Evolutionary conservation across 2,888 invertebrate species (phyloP).

Genomic region (Ichneumoninae sp.): DNA sequence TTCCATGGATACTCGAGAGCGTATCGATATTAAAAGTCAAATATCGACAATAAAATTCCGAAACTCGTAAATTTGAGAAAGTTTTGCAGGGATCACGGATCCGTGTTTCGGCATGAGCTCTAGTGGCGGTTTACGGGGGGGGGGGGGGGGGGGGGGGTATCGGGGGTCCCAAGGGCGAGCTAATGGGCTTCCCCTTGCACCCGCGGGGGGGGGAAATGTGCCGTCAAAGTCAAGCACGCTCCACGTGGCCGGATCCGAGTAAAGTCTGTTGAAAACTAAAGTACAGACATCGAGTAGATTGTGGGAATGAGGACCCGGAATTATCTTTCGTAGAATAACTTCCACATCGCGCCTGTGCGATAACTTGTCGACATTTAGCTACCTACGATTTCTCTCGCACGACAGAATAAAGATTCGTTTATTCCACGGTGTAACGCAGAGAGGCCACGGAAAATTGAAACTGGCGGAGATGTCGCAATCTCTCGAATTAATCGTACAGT

Average conservation of each 20-base stretch:
- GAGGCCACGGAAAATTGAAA: not conserved
- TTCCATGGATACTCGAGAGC: not conserved
- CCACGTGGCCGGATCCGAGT: conserved; percentile 53
- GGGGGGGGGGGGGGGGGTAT: not conserved
- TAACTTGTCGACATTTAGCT: not conserved
- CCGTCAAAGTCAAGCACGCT: conserved; percentile 32
- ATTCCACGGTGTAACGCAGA: not conserved
- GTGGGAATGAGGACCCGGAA: conserved; percentile 23
- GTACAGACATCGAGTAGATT: conserved; percentile 16
- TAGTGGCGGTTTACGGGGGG: not conserved
- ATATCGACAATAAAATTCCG: not conserved
- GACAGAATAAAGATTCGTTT: not conserved
- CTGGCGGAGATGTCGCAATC: conserved; percentile 15
- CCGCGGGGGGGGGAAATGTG: conserved; percentile 57
- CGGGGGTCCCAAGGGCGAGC: conserved; percentile 48
- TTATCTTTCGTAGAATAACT: conserved; percentile 1
- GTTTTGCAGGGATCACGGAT: not conserved
- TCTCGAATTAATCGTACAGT: not conserved
- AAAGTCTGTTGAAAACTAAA: conserved; percentile 44
- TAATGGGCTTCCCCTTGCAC: conserved; percentile 62
- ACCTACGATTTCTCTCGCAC: not conserved
- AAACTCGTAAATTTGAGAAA: not conserved
- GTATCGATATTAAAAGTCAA: not conserved
- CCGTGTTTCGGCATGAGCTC: not conserved
- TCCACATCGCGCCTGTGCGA: not conserved